phyloP scores from a whole-genome alignment of 2,888 invertebrate species.

The Drosophila sordidula region DNA sequence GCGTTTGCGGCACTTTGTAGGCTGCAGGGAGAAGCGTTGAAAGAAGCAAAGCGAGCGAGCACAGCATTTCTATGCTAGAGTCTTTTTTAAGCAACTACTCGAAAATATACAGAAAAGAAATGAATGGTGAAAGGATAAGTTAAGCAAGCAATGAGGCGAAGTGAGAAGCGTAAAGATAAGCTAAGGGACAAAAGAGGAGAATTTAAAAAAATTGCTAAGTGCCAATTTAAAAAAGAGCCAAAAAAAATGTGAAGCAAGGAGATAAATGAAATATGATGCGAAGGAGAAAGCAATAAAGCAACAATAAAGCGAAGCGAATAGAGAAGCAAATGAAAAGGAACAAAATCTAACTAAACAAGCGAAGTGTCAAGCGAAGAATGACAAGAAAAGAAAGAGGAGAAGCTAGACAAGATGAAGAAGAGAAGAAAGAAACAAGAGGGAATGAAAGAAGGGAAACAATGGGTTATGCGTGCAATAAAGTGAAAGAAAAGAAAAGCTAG shows the following conservation, averaged over 20 bases:
- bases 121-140: neutral
- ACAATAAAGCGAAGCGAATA: neutral
- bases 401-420: too few species aligned
- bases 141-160: neutral
- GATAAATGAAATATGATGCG: neutral
- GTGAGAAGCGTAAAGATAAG: neutral
- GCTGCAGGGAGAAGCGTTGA: neutral
- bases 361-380: too few species aligned
- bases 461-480: too few species aligned
- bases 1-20: conserved; percentile 25
- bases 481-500: too few species aligned
- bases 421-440: too few species aligned
- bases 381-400: too few species aligned
- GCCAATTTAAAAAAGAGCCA: neutral
- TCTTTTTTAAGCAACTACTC: neutral
- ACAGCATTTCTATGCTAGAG: neutral
- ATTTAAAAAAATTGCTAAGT: neutral
- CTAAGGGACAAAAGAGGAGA: neutral
- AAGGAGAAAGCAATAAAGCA: neutral
- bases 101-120: neutral
- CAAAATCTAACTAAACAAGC: too few species aligned
- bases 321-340: neutral
- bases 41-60: conserved; percentile 1
- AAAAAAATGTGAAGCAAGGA: neutral
- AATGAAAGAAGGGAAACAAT: too few species aligned